Evolutionary conservation across 1,140 invertebrate species (phyloP), one percentile per base, ranked within the genome.

Genomic region (Hylaeus anthracinus): DNA sequence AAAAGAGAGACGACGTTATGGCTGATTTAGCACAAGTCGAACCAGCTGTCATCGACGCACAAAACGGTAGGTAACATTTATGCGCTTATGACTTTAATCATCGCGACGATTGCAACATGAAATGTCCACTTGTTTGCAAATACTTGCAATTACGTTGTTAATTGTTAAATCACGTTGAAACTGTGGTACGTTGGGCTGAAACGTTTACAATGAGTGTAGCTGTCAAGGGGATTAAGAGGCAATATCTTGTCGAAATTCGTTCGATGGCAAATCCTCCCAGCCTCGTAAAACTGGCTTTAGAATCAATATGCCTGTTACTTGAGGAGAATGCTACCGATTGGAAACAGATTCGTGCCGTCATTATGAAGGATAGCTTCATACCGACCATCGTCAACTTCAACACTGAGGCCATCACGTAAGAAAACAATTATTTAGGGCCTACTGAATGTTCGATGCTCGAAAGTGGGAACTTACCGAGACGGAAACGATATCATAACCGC

Each of bases 321-420:
- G 97, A 97, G 64, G 98, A 99, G 92, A 97, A 95, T 83, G 96
- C 97, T 53, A 95, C 96, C 88, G 98, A 99, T 87, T 99, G 98
- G 98, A 99, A 98, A 94, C 95, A 97, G 72, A 98, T 99, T 93
- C 96, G 98, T 70, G 95, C 96, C 61, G 96, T 98, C 83, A 97
- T 99, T 86, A 98, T 99, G 96, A 96, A 97, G 93, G 99, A 99
- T 92, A 99, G 99, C 94, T 99, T 99, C 94, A 99, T 99, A 93
- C 96, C 97, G 48, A 98, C 97, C 79, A 99, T 99, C 93, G 97
- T 99, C 93, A 99, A 99, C 95, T 99, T 99, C 95, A 96, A 96
- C 92, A 99, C 98, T 83, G 97, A 99, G 91, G 96, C 97, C 91
- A 97, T 99, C 92, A 97, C 96, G 97, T 98, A 97, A 95, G 96